Base-by-base conservation (phyloP, 2,888 invertebrate genomes). In the Anagyrus pseudococci region DNA sequence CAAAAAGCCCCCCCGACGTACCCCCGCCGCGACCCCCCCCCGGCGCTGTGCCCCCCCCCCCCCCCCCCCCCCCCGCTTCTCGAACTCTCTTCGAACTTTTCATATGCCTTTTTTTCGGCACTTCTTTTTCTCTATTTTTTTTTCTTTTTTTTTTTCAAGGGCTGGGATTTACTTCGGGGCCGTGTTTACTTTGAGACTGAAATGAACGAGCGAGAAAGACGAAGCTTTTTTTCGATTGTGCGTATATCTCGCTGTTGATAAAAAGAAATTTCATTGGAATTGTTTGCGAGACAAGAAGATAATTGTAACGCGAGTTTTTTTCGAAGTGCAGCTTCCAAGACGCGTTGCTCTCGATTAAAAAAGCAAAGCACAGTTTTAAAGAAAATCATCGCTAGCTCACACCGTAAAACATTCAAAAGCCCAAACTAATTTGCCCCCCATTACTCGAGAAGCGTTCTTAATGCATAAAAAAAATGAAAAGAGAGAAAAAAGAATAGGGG, bases 331-430 rank as follows among this genome's bases (percentile, higher is more conserved):
- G n/a, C n/a, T n/a, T n/a, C n/a, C n/a, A n/a, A n/a, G n/a, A n/a
- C n/a, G n/a, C n/a, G n/a, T n/a, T n/a, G n/a, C n/a, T n/a, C n/a
- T n/a, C n/a, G n/a, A n/a, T n/a, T n/a, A n/a, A n/a, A n/a, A n/a
- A n/a, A n/a, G n/a, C n/a, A n/a, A n/a, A n/a, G n/a, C n/a, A n/a
- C n/a, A n/a, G n/a, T 37, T 37, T 37, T 20, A 4, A 44, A 44
- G 20, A 19, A 44, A 4, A 19, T 10, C 20, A 10, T 19, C 2
- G 22, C 46, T 22, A 13, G 10, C 10, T n/a, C 61, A 50, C 61
- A 49, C 48, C 19, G 56, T 62, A 25, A 58, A 57, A 57, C 15
- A 58, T 58, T 58, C 57, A 62, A 23, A 22, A n/a, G 15, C n/a
- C 17, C 52, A 10, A 56, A 48, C 25, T 58, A 62, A 53, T 62